Percentiles rank a stretch among this genome's conserved stretches.
These are phyloP conservation scores for Geophilus truncorum DNA, from an alignment of 2,888 invertebrate genomes.

Conservation along the genomic window DNA sequence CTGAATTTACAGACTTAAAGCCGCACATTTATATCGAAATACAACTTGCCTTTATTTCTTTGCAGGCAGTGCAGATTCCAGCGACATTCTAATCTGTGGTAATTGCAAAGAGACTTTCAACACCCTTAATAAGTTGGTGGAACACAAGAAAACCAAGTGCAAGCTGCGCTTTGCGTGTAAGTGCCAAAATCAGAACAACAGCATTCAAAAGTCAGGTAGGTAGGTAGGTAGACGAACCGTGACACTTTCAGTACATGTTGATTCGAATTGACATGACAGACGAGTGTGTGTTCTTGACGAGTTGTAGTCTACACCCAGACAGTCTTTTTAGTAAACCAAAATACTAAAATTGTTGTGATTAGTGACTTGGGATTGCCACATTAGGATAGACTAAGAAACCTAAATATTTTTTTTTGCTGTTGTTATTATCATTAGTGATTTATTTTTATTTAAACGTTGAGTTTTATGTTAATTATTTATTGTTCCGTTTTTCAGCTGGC, in stretches of 20 bases:
- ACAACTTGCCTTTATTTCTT: slow-evolving; percentile 34
- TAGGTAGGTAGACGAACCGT: background rate
- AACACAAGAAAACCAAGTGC: slow-evolving; percentile 68
- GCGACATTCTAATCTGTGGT: slow-evolving; percentile 70
- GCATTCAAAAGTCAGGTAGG: slow-evolving; percentile 3
- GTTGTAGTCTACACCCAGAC: background rate
- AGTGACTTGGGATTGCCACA: background rate
- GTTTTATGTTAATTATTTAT: background rate
- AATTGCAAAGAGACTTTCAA: slow-evolving; percentile 69
- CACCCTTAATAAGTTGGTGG: slow-evolving; percentile 63
- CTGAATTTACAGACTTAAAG: background rate
- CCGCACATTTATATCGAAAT: background rate
- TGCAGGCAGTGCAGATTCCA: slow-evolving; percentile 55
- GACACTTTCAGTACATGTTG: background rate
- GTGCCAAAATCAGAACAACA: slow-evolving; percentile 47
- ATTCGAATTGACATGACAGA: background rate
- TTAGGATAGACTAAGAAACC: background rate
- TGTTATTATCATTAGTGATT: background rate
- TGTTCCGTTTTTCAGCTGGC: background rate
- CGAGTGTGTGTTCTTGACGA: background rate
- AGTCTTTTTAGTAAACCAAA: background rate
- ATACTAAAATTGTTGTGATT: background rate
- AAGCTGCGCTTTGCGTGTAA: slow-evolving; percentile 66
- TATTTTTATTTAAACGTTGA: background rate
- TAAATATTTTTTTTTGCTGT: background rate